phyloP scores from a whole-genome alignment of 2,888 invertebrate species.

The Gastracanthus pulcherrimus region DNA sequence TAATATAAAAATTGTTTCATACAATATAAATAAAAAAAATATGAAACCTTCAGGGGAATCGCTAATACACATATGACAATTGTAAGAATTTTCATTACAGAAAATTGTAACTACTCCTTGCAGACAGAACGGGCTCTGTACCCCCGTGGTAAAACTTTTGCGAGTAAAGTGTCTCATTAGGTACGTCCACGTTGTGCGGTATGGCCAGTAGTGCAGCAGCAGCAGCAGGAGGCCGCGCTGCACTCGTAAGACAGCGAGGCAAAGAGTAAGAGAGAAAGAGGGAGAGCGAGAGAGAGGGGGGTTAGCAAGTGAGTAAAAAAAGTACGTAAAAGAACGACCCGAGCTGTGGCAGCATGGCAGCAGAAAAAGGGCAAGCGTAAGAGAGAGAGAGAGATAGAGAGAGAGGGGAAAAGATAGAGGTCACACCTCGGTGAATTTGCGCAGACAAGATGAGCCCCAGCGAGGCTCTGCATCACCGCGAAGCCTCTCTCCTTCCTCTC shows the following conservation, averaged over 20 bases:
- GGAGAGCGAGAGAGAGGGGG: neutral
- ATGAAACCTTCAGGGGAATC: too few relatives aligned
- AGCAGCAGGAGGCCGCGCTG: neutral
- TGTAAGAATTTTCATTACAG: neutral
- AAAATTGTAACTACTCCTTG: neutral
- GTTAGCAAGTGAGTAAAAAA: too few relatives aligned
- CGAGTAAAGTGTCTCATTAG: constrained; percentile 63
- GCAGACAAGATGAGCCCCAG: constrained; percentile 73
- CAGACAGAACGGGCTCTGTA: too few relatives aligned
- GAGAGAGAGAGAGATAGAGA: constrained; percentile 51
- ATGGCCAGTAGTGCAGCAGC: too few relatives aligned
- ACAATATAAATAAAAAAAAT: too few relatives aligned
- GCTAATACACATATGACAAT: too few relatives aligned
- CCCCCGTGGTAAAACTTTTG: neutral
- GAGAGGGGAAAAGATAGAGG: constrained; percentile 50
- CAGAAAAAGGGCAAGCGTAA: constrained; percentile 1
- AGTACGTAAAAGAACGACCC: neutral
- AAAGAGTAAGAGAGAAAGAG: neutral
- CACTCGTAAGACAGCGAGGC: neutral
- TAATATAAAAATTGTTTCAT: too few relatives aligned
- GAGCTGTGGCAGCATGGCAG: neutral
- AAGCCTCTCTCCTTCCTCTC: constrained; percentile 59
- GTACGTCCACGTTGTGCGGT: constrained; percentile 60
- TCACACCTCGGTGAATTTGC: constrained; percentile 72
- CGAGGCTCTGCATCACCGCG: constrained; percentile 73